These are phyloP conservation scores for Pachyuromys duprasi DNA, from an alignment of 2,797 vertebrate genomes.

Conservation along the genomic window DNA sequence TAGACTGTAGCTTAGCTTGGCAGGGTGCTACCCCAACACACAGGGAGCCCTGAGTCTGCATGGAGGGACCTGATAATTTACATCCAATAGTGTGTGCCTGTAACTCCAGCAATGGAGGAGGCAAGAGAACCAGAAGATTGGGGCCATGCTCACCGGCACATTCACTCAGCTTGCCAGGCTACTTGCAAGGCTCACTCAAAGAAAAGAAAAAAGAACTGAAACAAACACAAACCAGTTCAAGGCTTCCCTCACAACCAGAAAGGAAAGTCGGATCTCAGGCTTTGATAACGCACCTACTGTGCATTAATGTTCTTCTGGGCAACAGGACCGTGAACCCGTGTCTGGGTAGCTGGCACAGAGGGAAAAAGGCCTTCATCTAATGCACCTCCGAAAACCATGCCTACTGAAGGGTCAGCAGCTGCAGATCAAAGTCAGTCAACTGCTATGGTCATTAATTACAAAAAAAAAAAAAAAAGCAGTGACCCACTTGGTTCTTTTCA, in stretches of 20 bases:
- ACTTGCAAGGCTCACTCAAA: neutral
- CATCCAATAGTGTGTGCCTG: neutral
- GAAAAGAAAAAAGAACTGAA: neutral
- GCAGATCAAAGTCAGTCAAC: neutral
- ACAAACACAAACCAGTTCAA: neutral
- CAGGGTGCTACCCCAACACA: neutral
- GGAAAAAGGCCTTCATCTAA: neutral
- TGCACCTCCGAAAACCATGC: neutral
- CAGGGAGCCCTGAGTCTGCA: neutral
- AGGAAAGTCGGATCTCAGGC: neutral
- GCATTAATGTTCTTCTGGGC: neutral
- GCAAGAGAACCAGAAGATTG: neutral
- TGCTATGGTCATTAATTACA: neutral
- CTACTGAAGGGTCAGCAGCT: neutral
- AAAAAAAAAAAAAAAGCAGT: neutral
- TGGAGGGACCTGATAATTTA: no score
- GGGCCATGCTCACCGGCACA: no score
- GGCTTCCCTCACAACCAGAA: neutral
- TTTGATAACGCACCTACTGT: neutral
- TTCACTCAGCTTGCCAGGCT: neutral
- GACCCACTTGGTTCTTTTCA: neutral
- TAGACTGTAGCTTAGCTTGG: neutral
- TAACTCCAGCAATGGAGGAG: neutral
- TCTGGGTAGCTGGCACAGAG: neutral
- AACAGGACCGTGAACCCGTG: neutral